Conservation (phyloP, 2,113 vertebrate species). For the Trogon melanurus region DNA sequence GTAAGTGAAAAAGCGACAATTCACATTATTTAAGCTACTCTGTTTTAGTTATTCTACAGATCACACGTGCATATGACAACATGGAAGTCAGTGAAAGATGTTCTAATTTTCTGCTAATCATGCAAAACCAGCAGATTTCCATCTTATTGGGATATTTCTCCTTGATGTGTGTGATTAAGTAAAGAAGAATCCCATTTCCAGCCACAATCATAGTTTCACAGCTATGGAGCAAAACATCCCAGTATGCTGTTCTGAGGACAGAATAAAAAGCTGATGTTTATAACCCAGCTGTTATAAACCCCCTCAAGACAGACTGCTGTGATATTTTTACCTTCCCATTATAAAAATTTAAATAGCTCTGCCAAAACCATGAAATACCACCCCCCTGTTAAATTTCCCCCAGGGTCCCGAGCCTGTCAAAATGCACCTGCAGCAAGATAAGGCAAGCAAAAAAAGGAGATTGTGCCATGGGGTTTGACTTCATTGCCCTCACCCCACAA, state of each 20-base stretch:
- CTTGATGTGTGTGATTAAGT: not conserved
- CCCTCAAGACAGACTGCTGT: not conserved
- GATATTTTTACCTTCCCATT: conserved; percentile 3
- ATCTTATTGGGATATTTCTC: not conserved
- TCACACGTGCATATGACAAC: not conserved
- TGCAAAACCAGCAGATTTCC: not conserved
- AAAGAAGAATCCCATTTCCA: not conserved
- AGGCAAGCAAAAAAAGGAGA: not conserved
- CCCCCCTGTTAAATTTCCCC: not conserved
- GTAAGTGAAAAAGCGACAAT: not conserved
- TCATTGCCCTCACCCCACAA: not conserved
- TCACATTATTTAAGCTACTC: not conserved
- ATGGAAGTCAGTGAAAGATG: not conserved
- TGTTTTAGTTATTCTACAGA: not conserved
- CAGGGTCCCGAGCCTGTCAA: not conserved
- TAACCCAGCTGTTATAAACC: not conserved
- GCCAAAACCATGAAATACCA: not conserved
- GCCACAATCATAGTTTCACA: not conserved
- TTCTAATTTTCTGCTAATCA: not conserved
- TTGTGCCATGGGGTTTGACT: not conserved
- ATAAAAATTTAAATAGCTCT: conserved; percentile 3
- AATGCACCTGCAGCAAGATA: not conserved
- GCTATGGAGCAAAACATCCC: not conserved
- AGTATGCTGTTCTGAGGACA: not conserved
- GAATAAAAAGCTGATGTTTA: not conserved